These are phyloP conservation scores for Melanerpes formicivorus DNA, from an alignment of 2,113 vertebrate genomes.

Conservation along the genomic window DNA sequence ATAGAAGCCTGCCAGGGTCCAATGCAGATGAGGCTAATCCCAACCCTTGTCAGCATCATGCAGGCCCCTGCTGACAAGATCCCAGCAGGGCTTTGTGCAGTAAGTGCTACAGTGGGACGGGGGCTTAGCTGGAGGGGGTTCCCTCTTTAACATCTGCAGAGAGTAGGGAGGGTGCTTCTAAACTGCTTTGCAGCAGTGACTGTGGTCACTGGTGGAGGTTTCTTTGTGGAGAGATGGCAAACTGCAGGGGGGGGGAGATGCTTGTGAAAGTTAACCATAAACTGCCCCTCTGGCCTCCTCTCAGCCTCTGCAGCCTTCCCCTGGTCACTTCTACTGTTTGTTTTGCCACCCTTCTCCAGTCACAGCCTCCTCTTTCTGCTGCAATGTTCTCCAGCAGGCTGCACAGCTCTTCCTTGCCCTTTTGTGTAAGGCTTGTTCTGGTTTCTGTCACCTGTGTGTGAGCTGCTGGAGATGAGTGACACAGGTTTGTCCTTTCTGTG, in stretches of 20 bases:
- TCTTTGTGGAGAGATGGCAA: not conserved
- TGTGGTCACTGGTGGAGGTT: not conserved
- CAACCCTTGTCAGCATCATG: slow-evolving; percentile 98
- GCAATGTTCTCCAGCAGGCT: not conserved
- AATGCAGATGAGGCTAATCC: slow-evolving; percentile 97
- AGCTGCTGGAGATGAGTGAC: not conserved
- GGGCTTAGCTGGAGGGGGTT: not conserved
- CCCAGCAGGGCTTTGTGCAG: slow-evolving; percentile 93
- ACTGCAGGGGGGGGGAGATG: not conserved
- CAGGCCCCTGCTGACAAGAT: slow-evolving; percentile 97
- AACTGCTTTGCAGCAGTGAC: not conserved
- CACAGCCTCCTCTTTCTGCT: not conserved
- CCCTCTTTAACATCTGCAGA: not conserved
- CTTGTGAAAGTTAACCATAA: not conserved
- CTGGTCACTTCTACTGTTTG: not conserved
- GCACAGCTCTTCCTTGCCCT: not conserved
- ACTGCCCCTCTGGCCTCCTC: not conserved
- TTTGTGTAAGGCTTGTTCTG: not conserved
- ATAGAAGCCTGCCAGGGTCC: slow-evolving; percentile 95
- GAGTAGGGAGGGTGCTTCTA: not conserved
- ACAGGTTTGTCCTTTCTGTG: not conserved
- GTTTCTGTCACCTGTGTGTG: not conserved
- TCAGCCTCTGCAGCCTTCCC: not conserved
- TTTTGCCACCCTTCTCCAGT: not conserved
- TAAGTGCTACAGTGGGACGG: slow-evolving; percentile 72